Evolutionary conservation across 1,140 invertebrate genomes (phyloP), one percentile per base, ranked within the genome.

Genomic region (Globodera rostochiensis): DNA sequence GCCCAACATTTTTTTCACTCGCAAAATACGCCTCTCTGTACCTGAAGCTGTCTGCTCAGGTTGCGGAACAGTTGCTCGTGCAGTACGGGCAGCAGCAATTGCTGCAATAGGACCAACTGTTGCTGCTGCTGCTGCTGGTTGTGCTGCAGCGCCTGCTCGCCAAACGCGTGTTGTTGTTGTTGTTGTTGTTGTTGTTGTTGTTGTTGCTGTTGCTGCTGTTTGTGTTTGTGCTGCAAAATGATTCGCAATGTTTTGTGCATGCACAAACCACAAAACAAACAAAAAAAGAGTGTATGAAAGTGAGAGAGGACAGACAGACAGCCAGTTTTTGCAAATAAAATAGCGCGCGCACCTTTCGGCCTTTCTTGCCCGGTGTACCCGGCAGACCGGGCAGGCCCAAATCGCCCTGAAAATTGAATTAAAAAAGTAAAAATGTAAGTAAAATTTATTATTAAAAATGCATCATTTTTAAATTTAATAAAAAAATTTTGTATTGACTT

Each of bases 81-180:
- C 19, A 87, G 79, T 76, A 87, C 21, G 1, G 87, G 86, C 77
- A 87, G n/a, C 66, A 87, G 74, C 77, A 84, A 6, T 73, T 53
- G 57, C 77, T 69, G 53, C 80, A 83, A 64, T 86, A 2, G 86
- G 82, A 50, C 60, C 7, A 25, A 8, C 66, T 36, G 74, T 75
- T 60, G 81, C 71, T 25, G 80, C 66, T 60, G 77, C 36, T 73
- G 47, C 53, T 36, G 50, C 46, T 25, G 74, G 64, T 53, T 11
- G 75, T 79, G 79, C 9, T 85, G 70, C 80, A 86, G 49, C 1
- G 85, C 82, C 73, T 85, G 45, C 67, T 53, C 46, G 78, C 77
- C 57, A 80, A 79, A 64, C 85, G 85, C 81, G 64, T 36, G 15
- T 25, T 5, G 67, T 47, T 79, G 81, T 15, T 85, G 74, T 75